phyloP scores from a whole-genome alignment of 2,113 vertebrate species.

The Clarias gariepinus region DNA sequence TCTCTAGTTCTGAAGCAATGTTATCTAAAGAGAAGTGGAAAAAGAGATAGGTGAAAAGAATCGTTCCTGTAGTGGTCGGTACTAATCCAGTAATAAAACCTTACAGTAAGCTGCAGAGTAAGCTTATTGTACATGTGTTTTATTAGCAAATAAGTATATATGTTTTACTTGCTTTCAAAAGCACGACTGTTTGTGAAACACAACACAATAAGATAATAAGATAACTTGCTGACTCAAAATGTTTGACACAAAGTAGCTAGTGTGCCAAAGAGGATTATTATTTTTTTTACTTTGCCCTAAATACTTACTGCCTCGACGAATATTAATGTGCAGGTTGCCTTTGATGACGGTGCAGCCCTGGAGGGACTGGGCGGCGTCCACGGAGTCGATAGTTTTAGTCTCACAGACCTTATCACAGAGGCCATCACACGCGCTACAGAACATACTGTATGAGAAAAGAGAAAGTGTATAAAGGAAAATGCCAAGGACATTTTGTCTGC shows the following conservation, averaged over 20 bases:
- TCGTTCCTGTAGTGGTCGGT: background rate
- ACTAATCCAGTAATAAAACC: conserved; percentile 5
- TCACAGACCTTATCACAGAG: conserved; percentile 90
- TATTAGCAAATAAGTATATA: background rate
- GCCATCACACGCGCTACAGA: conserved; percentile 91
- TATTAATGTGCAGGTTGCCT: conserved; percentile 94
- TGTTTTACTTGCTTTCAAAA: background rate
- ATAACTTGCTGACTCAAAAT: conserved; percentile 42
- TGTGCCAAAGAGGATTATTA: background rate
- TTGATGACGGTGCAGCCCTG: conserved; percentile 92
- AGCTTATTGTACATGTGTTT: background rate
- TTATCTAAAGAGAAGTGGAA: conserved; percentile 76
- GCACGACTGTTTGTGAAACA: conserved; percentile 34
- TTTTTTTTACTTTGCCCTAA: background rate
- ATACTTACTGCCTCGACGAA: conserved; percentile 93
- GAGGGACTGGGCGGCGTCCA: conserved; percentile 89
- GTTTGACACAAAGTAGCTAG: conserved; percentile 42
- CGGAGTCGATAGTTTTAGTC: conserved; percentile 84
- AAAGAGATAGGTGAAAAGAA: conserved; percentile 10
- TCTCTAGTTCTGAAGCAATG: conserved; percentile 96
- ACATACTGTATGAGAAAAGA: conserved; percentile 78
- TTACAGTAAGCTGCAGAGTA: background rate
- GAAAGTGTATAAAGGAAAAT: conserved; percentile 3
- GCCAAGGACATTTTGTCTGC: conserved; percentile 36
- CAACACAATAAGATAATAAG: conserved; percentile 51